phyloP scores from a whole-genome alignment of 2,888 invertebrate genomes.

The Boloria euphrosyne region DNA sequence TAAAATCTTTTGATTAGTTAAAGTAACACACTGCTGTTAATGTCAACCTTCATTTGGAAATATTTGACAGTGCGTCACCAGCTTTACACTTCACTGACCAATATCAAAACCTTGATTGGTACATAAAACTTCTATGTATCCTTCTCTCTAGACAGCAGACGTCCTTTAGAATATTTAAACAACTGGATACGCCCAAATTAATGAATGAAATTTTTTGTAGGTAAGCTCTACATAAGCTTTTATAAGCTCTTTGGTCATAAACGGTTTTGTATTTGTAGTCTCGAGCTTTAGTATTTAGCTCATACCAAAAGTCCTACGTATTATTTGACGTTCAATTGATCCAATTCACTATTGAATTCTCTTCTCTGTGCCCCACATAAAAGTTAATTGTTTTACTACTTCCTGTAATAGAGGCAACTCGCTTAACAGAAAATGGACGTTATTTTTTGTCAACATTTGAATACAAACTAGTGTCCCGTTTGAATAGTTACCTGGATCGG shows the following conservation, averaged over 20 bases:
- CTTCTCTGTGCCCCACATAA: constrained; percentile 35
- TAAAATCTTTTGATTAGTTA: no score
- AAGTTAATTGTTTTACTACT: constrained; percentile 38
- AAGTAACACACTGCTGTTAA: constrained; percentile 25
- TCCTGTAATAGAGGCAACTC: constrained; percentile 33
- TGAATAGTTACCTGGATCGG: neutral
- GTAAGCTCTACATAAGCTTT: no score
- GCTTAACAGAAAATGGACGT: constrained; percentile 10
- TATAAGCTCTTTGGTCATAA: no score
- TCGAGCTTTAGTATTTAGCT: neutral
- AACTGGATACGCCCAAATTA: neutral
- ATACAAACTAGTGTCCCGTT: neutral
- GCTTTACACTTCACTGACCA: constrained; percentile 45
- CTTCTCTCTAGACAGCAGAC: neutral
- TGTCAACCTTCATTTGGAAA: constrained; percentile 46
- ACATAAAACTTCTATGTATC: constrained; percentile 38
- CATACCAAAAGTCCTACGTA: constrained; percentile 38
- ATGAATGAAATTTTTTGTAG: no score
- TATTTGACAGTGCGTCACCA: constrained; percentile 43
- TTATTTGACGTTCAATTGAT: constrained; percentile 40
- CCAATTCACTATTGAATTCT: constrained; percentile 39
- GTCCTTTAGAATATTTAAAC: constrained; percentile 5
- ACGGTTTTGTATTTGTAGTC: constrained; percentile 40
- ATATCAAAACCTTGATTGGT: constrained; percentile 49
- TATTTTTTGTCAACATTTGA: constrained; percentile 15